phyloP scores from a whole-genome alignment of 2,113 vertebrate genomes.

The Blennius ocellaris region DNA sequence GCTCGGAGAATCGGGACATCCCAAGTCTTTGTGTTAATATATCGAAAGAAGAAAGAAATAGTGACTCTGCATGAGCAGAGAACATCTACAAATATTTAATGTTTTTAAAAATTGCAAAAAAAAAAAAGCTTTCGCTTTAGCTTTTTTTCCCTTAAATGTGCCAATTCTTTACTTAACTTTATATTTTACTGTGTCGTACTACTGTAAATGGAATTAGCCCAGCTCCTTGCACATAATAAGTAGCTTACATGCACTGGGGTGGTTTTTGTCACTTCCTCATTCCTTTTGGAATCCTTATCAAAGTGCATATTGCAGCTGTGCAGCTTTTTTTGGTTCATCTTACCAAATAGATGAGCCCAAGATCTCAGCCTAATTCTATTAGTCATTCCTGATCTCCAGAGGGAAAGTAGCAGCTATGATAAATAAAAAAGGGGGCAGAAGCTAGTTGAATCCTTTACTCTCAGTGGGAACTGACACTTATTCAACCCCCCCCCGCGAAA shows the following conservation, averaged over 20 bases:
- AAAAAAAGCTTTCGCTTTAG: background rate
- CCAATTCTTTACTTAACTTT: no score
- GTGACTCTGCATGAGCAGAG: background rate
- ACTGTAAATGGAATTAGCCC: conserved; percentile 18
- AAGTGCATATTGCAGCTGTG: conserved; percentile 64
- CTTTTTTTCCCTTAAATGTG: no score
- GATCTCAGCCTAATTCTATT: conserved; percentile 64
- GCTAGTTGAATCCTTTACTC: conserved; percentile 28
- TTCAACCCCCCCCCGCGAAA: background rate
- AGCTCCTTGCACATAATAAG: conserved; percentile 15
- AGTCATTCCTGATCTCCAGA: conserved; percentile 46
- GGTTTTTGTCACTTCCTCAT: conserved; percentile 56
- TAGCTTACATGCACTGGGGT: conserved; percentile 2
- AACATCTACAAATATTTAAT: background rate
- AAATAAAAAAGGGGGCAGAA: conserved; percentile 27
- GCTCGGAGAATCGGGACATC: background rate
- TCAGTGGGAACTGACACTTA: conserved; percentile 34
- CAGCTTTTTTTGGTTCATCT: conserved; percentile 61
- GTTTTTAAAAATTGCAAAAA: conserved; percentile 19
- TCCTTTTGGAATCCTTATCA: conserved; percentile 66
- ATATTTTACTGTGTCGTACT: conserved; percentile 23
- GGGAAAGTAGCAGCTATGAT: conserved; percentile 28
- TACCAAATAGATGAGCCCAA: conserved; percentile 53
- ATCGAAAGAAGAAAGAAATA: conserved; percentile 7
- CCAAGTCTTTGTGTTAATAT: conserved; percentile 8